Evolutionary conservation across 2,797 vertebrate genomes (phyloP).

Genomic region (Tokudaia muenninki): DNA sequence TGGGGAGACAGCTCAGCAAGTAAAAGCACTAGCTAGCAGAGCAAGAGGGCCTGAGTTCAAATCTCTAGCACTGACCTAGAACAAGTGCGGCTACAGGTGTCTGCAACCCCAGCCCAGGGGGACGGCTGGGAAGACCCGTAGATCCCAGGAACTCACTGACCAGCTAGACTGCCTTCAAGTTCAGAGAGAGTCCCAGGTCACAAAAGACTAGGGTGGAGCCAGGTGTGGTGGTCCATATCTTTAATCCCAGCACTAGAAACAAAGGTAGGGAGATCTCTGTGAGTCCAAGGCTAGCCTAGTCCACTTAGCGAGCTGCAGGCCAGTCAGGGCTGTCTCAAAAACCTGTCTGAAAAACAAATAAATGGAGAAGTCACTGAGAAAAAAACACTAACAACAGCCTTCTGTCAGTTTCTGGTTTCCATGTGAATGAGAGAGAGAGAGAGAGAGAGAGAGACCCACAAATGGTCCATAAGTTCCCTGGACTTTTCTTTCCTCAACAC

Average conservation of each 20-base stretch:
- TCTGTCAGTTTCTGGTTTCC: neutral
- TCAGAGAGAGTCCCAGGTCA: neutral
- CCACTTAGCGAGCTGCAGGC: neutral
- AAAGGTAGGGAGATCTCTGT: neutral
- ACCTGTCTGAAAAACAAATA: neutral
- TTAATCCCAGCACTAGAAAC: neutral
- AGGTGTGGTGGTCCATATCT: neutral
- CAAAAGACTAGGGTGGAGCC: neutral
- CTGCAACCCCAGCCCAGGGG: neutral
- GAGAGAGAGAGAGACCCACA: neutral
- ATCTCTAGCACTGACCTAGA: neutral
- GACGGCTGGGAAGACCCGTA: neutral
- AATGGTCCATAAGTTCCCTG: neutral
- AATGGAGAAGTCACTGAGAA: neutral
- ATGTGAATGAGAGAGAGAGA: neutral
- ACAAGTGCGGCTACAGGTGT: neutral
- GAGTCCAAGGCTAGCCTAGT: neutral
- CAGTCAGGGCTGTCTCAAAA: no score
- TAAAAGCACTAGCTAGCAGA: neutral
- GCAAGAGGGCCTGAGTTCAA: neutral
- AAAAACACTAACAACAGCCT: neutral
- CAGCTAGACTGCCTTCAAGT: neutral
- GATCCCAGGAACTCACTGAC: neutral
- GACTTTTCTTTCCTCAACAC: neutral
- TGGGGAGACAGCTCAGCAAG: neutral